Evolutionary conservation across 2,797 vertebrate species (phyloP), one percentile per base, ranked within the genome.

Genomic region (Pseudotriccus pelzelni): DNA sequence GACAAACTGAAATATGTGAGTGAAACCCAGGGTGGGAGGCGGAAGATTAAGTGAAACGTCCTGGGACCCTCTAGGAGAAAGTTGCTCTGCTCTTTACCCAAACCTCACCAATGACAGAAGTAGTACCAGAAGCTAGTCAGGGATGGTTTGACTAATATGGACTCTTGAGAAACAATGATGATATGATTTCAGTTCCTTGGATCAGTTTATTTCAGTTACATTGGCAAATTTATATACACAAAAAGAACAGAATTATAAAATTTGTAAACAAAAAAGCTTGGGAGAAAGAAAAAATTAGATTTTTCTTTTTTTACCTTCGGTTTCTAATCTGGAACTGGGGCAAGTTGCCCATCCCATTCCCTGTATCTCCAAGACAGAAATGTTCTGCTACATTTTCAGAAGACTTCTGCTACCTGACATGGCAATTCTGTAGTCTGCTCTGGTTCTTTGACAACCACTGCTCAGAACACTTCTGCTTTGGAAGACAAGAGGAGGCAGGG

Each of bases 1-100:
- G 87, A 86, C 30, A 84, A 88, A 80, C 59, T 91, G 82, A 94
- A 95, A 81, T 91, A 94, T 49, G 30, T 84, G 60, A 96, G 63
- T 73, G 69, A 91, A 44, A 91, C 47, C 13, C 58, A 75, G 72
- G 60, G 32, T 64, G 12, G 66, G 53, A 92, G 58, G 76, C 2
- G 7, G 87, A 95, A 91, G 62, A 92, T 95, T 56, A 93, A 88
- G 18, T 91, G 52, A 96, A 96, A 56, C 7, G 14, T 84, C 59
- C 55, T 76, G 69, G 55, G 84, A 94, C 23, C 62, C 86, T 93
- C 59, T 44, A 84, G 67, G 64, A 94, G 67, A 89, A 93, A 93
- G 58, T 24, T 87, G 32, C 27, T 90, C 67, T 81, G 72, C 59
- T 82, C 88, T 81, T 84, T 88, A 59, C 37, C 8, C 52, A 84